Percentiles rank a stretch among this genome's conserved stretches.
Conservation (phyloP, 2,113 vertebrate species). For the Peucedramus taeniatus region DNA sequence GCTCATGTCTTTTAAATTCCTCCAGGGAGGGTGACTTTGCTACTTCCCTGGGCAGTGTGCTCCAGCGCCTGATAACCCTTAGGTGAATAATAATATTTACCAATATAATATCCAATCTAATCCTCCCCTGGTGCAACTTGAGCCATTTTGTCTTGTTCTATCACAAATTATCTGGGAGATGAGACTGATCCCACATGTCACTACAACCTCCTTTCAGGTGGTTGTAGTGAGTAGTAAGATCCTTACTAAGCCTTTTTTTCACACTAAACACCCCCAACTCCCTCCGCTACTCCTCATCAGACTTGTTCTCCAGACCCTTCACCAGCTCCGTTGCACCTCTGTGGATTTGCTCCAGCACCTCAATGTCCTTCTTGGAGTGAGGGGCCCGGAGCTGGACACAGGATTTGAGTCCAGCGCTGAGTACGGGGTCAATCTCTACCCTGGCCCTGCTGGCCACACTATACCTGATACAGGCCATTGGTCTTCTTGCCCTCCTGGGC, state of each 20-base stretch:
- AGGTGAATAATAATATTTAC: no score
- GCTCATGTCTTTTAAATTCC: fast-evolving
- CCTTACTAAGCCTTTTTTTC: background rate
- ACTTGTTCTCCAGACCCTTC: background rate
- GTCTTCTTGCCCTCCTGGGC: background rate
- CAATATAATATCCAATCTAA: background rate
- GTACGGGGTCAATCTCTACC: background rate
- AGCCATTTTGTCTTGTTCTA: background rate
- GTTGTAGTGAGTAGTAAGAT: background rate
- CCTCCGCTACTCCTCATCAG: background rate
- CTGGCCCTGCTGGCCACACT: background rate
- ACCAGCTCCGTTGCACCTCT: fast-evolving
- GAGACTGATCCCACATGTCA: background rate
- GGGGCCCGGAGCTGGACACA: background rate
- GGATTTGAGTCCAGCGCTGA: background rate
- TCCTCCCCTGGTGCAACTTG: background rate
- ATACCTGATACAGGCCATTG: background rate
- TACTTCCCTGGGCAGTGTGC: fast-evolving
- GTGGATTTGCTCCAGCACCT: background rate
- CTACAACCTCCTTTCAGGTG: background rate
- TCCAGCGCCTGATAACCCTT: background rate
- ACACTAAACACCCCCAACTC: background rate
- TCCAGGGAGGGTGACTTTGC: background rate
- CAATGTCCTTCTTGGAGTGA: background rate
- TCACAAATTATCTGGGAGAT: background rate